Base-by-base conservation (phyloP, 2,113 vertebrate species). In the Trinectes maculatus region DNA sequence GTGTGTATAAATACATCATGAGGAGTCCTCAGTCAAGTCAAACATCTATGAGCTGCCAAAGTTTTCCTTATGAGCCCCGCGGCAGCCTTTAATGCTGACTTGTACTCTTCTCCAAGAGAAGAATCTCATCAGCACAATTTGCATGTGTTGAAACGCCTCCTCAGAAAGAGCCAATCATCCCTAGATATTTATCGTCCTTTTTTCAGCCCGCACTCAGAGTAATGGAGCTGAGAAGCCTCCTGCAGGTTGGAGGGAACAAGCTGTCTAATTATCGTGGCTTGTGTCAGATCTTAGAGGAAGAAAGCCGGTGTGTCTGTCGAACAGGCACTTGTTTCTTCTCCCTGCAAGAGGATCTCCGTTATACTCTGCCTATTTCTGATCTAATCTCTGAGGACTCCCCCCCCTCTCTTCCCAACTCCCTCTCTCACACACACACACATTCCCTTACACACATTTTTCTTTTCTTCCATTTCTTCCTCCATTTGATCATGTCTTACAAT, bases 241-340 rank as follows among this genome's bases (percentile, higher is more conserved):
- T 11, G 60, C 64, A 83, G 70, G 59, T 82, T 77, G 52, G 51
- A 55, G 63, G 46, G 49, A 77, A 66, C 64, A 58, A 68, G 66
- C 65, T 48, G 67, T 70, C 83, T 87, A 85, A 89, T 90, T 89
- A 88, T 61, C 71, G 48, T 43, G 48, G 48, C 21, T 60, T 55
- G 51, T 85, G 82, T 82, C 70, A 85, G 80, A 87, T 75, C 57
- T 71, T 58, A 51, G 33, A 56, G 73, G 65, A 89, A 89, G 79
- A 89, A 80, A 86, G 80, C 71, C 71, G 69, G 59, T 71, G 59
- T 8, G 40, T 76, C 55, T 77, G 74, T 64, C 40, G 84, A 68
- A 77, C 68, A 60, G 53, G 47, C 26, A 7, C 52, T 71, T 56
- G 42, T 77, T 85, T 80, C 72, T 73, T 71, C 79, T 80, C 61